Evolutionary conservation across 2,113 vertebrate species (phyloP).

Genomic region (Daphoenositta chrysoptera): DNA sequence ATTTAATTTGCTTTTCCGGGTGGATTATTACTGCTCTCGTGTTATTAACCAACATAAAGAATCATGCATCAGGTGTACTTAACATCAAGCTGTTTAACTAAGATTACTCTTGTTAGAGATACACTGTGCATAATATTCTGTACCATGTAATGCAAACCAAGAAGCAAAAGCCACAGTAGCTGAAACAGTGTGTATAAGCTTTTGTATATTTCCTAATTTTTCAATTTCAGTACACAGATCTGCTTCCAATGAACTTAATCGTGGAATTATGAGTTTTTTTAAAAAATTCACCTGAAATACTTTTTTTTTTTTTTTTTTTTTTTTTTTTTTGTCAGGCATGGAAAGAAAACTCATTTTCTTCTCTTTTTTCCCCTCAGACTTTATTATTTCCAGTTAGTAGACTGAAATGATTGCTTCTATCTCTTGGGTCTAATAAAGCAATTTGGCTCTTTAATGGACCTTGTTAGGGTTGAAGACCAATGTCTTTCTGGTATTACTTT

Average conservation of each 20-base stretch:
- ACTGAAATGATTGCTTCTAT: conserved; percentile 66
- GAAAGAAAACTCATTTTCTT: conserved; percentile 13
- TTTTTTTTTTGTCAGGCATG: neutral
- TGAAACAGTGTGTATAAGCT: neutral
- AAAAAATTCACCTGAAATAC: conserved; percentile 2
- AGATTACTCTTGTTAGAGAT: neutral
- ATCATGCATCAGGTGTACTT: conserved; percentile 1
- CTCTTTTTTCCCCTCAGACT: neutral
- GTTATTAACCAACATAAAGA: conserved; percentile 22
- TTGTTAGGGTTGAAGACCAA: conserved; percentile 71
- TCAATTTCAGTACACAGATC: neutral
- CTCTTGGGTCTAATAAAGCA: conserved; percentile 72
- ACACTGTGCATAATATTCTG: neutral
- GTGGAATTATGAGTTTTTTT: neutral
- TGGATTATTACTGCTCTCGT: conserved; percentile 21
- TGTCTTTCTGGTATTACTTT: conserved; percentile 62
- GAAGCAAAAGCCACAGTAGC: neutral
- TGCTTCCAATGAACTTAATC: neutral
- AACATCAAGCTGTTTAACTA: conserved; percentile 40
- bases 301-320: neutral
- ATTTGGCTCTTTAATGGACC: conserved; percentile 70
- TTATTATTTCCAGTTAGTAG: conserved; percentile 67
- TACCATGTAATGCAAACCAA: neutral
- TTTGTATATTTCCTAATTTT: neutral
- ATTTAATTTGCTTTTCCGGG: neutral